Evolutionary conservation across 2,113 vertebrate genomes (phyloP), one percentile per base, ranked within the genome.

Genomic region (Smithornis capensis): DNA sequence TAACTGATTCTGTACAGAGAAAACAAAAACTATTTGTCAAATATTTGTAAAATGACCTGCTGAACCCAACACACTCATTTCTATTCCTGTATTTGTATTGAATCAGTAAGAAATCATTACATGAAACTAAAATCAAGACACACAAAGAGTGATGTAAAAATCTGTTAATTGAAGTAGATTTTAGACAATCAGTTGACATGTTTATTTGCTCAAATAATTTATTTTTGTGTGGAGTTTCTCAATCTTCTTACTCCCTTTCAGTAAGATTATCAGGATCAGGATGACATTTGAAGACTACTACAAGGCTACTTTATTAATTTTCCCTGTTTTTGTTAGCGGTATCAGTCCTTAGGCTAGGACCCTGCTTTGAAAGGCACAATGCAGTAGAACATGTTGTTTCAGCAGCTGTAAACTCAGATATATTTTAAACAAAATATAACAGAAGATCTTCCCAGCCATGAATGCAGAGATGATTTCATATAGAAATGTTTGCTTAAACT

Each of bases 381-480:
- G 5, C 0, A 5, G 21, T 29, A 59, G 5, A 75, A 81, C 67
- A 23, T 38, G 71, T 71, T 75, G 4, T 63, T 90, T 70, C 35
- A 29, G 10, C 35, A 76, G 3, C 5, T 29, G 6, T 68, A 59
- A 64, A 29, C 2, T 2, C 0, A 1, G 27, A 7, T 16, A 31
- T 0, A 0, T 64, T 83, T 24, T 27, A 28, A 13, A 27, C 19
- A 82, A 59, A 84, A 37, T 25, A n/a, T 14, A 77, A 19, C 9
- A 57, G 7, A 17, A 78, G 7, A 49, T 70, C 22, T 62, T 81
- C 40, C 10, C 23, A 78, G 18, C 4, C 9, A 12, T 28, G 25
- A 65, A 55, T 45, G 17, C 9, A 50, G 42, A 82, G 4, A 10
- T 50, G 2, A 2, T 75, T 91, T 91, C 25, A 59, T 24, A 63